A percentile compares a stretch with the other conserved stretches of the same genome.
These are phyloP conservation scores for Condylura cristata DNA, from an alignment of 2,113 vertebrate species.

Conservation along the genomic window DNA sequence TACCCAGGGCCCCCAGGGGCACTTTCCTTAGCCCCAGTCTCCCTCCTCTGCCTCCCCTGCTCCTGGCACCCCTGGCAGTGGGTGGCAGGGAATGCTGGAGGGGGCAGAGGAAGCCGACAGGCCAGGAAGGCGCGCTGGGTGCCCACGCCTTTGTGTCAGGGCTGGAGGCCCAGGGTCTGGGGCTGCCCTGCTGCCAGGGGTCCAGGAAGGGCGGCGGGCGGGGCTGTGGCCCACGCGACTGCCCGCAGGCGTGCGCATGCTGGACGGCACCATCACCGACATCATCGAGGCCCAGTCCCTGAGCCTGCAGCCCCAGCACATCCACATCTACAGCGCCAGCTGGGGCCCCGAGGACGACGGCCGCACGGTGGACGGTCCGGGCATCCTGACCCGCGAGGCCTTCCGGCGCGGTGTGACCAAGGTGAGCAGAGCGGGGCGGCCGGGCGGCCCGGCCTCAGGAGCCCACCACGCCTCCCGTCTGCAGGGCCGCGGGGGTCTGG, in stretches of 20 bases:
- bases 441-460: fast-evolving
- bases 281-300: constrained; percentile 87
- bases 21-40: too few relatives aligned
- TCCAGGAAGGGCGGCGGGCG: too few relatives aligned
- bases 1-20: not conserved
- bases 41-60: too few relatives aligned
- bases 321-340: constrained; percentile 89
- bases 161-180: too few relatives aligned
- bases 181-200: not conserved
- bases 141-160: too few relatives aligned
- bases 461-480: fast-evolving
- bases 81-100: not conserved
- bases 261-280: constrained; percentile 87
- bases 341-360: constrained; percentile 88
- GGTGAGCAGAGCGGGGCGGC: constrained; percentile 1
- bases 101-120: not conserved
- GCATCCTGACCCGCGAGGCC: constrained; percentile 80
- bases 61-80: not conserved
- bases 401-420: constrained; percentile 80
- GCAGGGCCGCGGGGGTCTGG: constrained; percentile 88
- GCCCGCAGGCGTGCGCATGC: constrained; percentile 86
- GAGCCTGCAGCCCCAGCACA: constrained; percentile 85
- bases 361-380: constrained; percentile 84
- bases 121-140: too few relatives aligned
- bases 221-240: not conserved